phyloP scores from a whole-genome alignment of 2,888 invertebrate species.

The Patella pellucida region DNA sequence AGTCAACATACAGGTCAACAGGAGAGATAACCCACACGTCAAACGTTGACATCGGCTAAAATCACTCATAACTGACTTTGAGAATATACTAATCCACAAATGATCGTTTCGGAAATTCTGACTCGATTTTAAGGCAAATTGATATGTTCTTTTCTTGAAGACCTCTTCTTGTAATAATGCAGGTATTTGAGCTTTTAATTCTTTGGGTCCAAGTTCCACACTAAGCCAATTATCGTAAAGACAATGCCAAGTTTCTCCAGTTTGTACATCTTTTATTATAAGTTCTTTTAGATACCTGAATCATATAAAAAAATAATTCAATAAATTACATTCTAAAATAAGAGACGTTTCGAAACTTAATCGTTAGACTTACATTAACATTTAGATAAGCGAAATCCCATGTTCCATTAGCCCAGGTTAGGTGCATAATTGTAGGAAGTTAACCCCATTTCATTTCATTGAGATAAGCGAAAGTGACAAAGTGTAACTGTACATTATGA shows the following conservation, averaged over 20 bases:
- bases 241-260: conserved; percentile 51
- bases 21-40: conserved; percentile 60
- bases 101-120: conserved; percentile 60
- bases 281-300: conserved; percentile 59
- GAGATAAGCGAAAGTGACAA: no score
- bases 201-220: conserved; percentile 40
- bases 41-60: conserved; percentile 66
- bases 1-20: conserved; percentile 61
- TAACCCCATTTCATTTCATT: no score
- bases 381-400: no score
- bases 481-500: no score
- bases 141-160: conserved; percentile 34
- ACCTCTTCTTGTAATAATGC: conserved; percentile 39
- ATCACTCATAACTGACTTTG: conserved; percentile 49
- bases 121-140: conserved; percentile 44
- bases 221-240: conserved; percentile 60
- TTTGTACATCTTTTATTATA: conserved; percentile 54
- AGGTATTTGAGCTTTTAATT: conserved; percentile 41
- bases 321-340: no score
- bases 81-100: conserved; percentile 66
- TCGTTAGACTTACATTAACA: no score
- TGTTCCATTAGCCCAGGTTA: no score
- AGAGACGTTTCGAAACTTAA: no score
- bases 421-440: no score
- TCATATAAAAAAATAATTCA: no score